Base-by-base conservation (phyloP, 2,797 vertebrate genomes). In the Neostethus bicornis region DNA sequence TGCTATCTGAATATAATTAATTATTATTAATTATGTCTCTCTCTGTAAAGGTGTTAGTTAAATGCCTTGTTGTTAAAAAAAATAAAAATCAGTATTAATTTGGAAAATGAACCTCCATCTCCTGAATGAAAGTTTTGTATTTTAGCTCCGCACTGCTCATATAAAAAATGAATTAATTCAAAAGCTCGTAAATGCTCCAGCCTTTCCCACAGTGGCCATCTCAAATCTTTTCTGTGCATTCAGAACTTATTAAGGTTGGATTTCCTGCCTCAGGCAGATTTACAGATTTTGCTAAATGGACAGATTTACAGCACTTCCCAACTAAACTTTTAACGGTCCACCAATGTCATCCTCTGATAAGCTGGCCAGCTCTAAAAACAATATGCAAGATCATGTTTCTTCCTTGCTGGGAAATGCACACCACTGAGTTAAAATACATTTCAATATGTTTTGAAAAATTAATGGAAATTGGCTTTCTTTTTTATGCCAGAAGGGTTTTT, bases 281-380 rank as follows among this genome's bases (percentile, higher is more conserved):
- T 71, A 73, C 64, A 10, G 70, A 79, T 78, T 73, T 79, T 57
- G 17, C 69, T 77, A 71, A 77, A 74, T 55, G 63, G 71, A 76
- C 54, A 71, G 59, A 79, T 80, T 81, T 83, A 75, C 61, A 63
- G 28, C 75, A 41, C 17, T 60, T 79, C 64, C 75, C 72, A 54
- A 25, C 16, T 51, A 68, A 70, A 66, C 53, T 53, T 63, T 66
- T 51, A 61, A 74, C 52, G 43, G 7, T 62, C 59, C 35, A 58
- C 41, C 39, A 64, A 64, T 67, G 69, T 77, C 70, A 67, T 82
- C 56, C 51, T 47, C 50, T 64, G 76, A 76, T 70, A 66, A 46
- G 58, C 43, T 2, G 28, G 9, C 66, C 70, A 60, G 61, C 63
- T 53, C 37, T 37, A 24, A 7, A 67, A 68, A 62, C 55, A 6